Percentiles rank a stretch among this genome's conserved stretches.
Evolutionary conservation across 2,888 invertebrate species (phyloP).

Genomic region (Lumbricus terrestris): DNA sequence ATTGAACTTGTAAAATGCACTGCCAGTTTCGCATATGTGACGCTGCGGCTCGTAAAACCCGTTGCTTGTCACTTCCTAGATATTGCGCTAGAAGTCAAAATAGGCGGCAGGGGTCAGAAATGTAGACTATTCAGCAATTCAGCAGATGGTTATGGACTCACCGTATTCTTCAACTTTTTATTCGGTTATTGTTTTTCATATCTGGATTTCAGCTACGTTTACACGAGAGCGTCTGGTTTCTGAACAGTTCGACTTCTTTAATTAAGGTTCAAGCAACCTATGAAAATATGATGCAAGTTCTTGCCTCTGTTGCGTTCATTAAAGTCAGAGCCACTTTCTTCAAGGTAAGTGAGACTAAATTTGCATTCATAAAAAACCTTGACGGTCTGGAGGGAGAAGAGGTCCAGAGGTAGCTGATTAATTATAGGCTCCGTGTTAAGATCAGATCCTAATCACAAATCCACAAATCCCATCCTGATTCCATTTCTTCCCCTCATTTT

Average conservation of each 20-base stretch:
- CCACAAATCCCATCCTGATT: no score
- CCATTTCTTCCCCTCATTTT: no score
- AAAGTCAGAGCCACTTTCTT: constrained; percentile 40
- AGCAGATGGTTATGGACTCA: neutral
- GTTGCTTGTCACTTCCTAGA: no score
- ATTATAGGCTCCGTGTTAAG: no score
- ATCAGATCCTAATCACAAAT: no score
- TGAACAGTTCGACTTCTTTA: constrained; percentile 27
- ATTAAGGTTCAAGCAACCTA: constrained; percentile 36
- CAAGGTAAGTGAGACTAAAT: constrained; percentile 31
- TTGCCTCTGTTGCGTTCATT: constrained; percentile 35
- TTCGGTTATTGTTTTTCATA: neutral
- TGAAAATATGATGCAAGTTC: constrained; percentile 38
- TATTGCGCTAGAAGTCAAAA: no score
- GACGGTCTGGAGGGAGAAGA: no score
- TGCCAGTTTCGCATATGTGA: neutral
- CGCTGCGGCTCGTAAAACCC: no score
- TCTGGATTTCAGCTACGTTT: constrained; percentile 34
- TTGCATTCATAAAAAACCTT: no score
- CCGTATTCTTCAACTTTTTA: neutral
- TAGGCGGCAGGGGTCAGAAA: no score
- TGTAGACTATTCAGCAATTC: no score
- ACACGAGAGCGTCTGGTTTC: constrained; percentile 36
- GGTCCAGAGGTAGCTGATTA: no score
- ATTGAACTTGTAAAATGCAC: neutral